Conservation (phyloP, 92 coral and sea anemone genomes). For the Epizoanthus rinbou region DNA sequence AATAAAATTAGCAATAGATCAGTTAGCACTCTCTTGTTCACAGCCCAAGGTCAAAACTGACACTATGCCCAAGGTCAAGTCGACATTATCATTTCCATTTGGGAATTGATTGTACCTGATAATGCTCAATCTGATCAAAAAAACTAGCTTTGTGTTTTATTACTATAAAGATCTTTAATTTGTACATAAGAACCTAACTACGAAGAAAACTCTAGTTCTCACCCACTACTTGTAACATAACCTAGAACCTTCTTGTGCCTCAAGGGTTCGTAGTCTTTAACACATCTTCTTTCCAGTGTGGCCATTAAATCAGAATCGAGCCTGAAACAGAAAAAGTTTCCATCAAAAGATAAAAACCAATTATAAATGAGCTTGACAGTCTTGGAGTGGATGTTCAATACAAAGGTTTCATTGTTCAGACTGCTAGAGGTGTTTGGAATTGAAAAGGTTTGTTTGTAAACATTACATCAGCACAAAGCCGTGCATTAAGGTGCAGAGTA, state of each 20-base stretch:
- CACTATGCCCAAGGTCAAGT: not conserved
- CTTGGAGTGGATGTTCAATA: too few species aligned
- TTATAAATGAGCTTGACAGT: too few species aligned
- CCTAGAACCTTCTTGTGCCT: not conserved
- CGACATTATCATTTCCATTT: not conserved
- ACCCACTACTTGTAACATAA: not conserved
- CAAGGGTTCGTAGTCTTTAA: not conserved
- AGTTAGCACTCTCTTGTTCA: not conserved
- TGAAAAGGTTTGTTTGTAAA: too few species aligned
- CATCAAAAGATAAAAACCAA: not conserved
- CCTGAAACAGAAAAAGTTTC: not conserved
- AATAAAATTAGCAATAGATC: too few species aligned
- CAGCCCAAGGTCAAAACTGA: not conserved
- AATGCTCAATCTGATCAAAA: not conserved
- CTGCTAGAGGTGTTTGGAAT: too few species aligned
- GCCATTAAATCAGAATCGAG: not conserved
- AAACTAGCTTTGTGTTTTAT: not conserved
- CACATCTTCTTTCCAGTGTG: not conserved
- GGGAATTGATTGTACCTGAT: not conserved
- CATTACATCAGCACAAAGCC: too few species aligned
- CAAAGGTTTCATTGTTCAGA: too few species aligned
- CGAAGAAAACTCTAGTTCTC: constrained; percentile 17
- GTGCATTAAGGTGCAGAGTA: too few species aligned
- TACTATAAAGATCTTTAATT: not conserved
- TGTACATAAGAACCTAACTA: constrained; percentile 19